These are phyloP conservation scores for Gavialis gangeticus DNA, from an alignment of 2,113 vertebrate genomes.

Conservation along the genomic window DNA sequence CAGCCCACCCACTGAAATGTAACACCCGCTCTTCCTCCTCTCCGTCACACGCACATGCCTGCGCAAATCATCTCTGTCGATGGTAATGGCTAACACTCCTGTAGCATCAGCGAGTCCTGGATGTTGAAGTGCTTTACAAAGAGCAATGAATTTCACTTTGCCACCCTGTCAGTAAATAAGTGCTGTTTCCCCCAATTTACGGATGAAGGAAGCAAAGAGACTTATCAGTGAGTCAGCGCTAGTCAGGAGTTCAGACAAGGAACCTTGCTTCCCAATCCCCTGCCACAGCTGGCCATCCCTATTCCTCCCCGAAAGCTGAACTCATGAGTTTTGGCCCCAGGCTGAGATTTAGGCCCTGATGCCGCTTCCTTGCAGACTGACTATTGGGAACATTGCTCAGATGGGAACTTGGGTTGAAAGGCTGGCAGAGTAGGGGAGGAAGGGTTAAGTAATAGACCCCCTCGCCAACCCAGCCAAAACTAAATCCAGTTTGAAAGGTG, in stretches of 20 bases:
- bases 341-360: not conserved
- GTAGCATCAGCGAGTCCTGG: not conserved
- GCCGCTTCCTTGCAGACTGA: not conserved
- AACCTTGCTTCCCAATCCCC: not conserved
- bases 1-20: not conserved
- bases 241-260: not conserved
- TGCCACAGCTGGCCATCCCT: not conserved
- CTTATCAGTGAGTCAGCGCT: not conserved
- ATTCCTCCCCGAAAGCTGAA: not conserved
- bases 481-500: conserved; percentile 64
- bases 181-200: not conserved
- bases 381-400: accelerated
- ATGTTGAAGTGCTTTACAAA: not conserved
- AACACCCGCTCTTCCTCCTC: accelerated
- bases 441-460: not conserved
- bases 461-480: conserved; percentile 39
- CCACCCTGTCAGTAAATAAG: not conserved
- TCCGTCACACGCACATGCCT: not conserved
- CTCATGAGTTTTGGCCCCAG: too few species aligned
- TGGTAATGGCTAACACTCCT: not conserved
- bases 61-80: accelerated
- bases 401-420: not conserved
- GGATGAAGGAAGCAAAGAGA: not conserved
- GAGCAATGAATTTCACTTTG: not conserved
- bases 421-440: not conserved